These are phyloP conservation scores for Tuta absoluta DNA, from an alignment of 2,888 invertebrate species.

Conservation along the genomic window DNA sequence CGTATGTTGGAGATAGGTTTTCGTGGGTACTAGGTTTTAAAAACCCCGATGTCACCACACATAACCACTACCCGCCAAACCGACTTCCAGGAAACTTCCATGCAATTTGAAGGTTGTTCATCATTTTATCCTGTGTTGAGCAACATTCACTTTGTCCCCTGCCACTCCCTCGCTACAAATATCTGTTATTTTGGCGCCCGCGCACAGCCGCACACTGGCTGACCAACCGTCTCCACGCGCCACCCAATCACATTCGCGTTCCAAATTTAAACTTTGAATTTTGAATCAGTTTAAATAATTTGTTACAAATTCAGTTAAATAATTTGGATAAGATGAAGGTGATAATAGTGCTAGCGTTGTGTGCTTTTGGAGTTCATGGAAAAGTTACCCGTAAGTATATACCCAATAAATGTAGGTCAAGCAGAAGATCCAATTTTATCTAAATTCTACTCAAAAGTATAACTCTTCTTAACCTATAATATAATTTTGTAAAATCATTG, in stretches of 20 bases:
- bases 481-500: too few relatives aligned
- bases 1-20: too few relatives aligned
- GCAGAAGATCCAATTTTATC: too few relatives aligned
- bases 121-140: conserved; percentile 28
- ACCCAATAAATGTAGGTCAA: too few relatives aligned
- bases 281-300: not conserved
- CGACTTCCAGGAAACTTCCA: conserved; percentile 13
- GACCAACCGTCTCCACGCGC: conserved; percentile 48
- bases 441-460: too few relatives aligned
- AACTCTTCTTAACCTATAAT: too few relatives aligned
- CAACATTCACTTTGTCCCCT: conserved; percentile 27
- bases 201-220: conserved; percentile 70
- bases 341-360: conserved; percentile 51
- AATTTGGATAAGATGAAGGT: conserved; percentile 55
- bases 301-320: not conserved
- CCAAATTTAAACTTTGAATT: conserved; percentile 20
- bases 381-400: conserved; percentile 69
- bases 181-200: conserved; percentile 60
- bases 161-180: conserved; percentile 67
- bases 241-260: conserved; percentile 35
- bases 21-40: not conserved
- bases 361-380: conserved; percentile 54
- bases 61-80: not conserved
- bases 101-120: conserved; percentile 8
- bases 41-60: conserved; percentile 7